Base-by-base conservation (phyloP, 2,888 invertebrate species). In the Megastigmus dorsalis region DNA sequence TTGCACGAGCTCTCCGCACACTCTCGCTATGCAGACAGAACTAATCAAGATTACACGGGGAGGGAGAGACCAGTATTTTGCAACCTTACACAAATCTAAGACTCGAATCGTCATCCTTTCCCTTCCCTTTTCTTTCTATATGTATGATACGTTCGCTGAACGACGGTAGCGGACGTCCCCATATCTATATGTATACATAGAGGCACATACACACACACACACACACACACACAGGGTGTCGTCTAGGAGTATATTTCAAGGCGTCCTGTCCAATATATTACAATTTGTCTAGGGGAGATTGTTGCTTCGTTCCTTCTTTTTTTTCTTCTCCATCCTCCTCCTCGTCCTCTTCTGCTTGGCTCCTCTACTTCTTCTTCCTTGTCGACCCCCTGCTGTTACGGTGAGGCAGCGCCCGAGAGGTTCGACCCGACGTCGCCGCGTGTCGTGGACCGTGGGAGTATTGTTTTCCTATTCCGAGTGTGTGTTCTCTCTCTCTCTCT, bases 211-310 rank as follows among this genome's bases (percentile, higher is more conserved):
- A n/a, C n/a, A n/a, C n/a, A n/a, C n/a, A n/a, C n/a, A n/a, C n/a
- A n/a, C n/a, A n/a, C n/a, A n/a, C n/a, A 18, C 28, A 38, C 38
- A 18, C 26, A 33, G 50, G 50, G 74, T 36, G 63, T 69, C 75
- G 63, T 69, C 75, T 75, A 75, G 70, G 60, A 67, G 62, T 75
- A 72, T 68, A 75, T 68, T 69, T 73, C 67, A 75, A 68, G 43
- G 54, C 68, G 69, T 52, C 55, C 75, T 57, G 78, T 79, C 80
- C 79, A 81, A 85, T 84, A 82, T 81, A 83, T 84, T 83, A 85
- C 80, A 84, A 84, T 84, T 85, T 84, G 84, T 85, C 84, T 78
- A 71, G 80, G 74, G 77, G 75, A 79, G 60, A 80, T 79, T 70
- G 77, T 78, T 68, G 76, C 66, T 74, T 77, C 52, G 41, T 15